phyloP scores from a whole-genome alignment of 1,140 invertebrate species.

The Cydia splendana region DNA sequence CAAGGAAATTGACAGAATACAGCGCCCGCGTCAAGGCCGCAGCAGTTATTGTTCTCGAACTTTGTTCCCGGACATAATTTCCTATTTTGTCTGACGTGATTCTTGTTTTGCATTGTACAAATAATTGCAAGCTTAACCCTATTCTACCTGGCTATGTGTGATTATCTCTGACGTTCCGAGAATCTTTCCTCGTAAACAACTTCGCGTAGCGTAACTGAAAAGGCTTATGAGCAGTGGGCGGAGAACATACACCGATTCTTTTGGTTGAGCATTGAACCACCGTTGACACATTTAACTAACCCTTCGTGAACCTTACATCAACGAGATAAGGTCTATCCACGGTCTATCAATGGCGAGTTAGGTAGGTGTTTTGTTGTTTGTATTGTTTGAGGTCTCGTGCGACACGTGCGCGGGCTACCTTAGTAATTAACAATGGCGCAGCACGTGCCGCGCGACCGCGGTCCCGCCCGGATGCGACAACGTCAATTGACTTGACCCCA shows the following conservation, averaged over 20 bases:
- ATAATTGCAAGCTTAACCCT: constrained; percentile 5
- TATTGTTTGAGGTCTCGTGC: not conserved
- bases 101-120: constrained; percentile 8
- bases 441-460: constrained; percentile 60
- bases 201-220: not conserved
- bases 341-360: not conserved
- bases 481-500: constrained; percentile 77
- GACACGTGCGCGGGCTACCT: constrained; percentile 12
- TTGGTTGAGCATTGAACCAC: not conserved
- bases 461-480: constrained; percentile 63
- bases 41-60: not conserved
- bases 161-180: not conserved
- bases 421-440: constrained; percentile 35
- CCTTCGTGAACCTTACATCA: not conserved
- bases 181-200: constrained; percentile 24
- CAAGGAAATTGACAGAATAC: too few relatives aligned
- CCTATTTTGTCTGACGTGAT: not conserved
- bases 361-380: not conserved
- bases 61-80: constrained; percentile 14
- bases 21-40: too few relatives aligned
- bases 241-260: not conserved
- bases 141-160: not conserved
- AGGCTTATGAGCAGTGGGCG: not conserved
- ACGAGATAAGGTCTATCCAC: not conserved
- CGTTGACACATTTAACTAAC: not conserved